Evolutionary conservation across 2,797 vertebrate species (phyloP).

Genomic region (Acomys russatus): DNA sequence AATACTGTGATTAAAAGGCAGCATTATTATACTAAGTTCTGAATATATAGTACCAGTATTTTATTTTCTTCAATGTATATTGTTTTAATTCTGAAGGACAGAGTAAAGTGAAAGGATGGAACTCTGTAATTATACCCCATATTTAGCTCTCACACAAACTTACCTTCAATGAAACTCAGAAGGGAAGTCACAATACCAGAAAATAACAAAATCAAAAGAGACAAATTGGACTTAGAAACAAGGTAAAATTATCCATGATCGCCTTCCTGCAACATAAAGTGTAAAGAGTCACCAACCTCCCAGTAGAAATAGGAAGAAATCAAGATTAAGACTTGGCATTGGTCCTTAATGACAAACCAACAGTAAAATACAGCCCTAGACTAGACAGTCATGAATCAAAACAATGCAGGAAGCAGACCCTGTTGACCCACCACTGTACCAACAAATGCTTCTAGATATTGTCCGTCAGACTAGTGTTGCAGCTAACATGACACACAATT

Average conservation of each 20-base stretch:
- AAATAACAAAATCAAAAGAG: not conserved
- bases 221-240: not conserved
- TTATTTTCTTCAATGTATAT: not conserved
- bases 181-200: not conserved
- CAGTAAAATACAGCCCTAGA: not conserved
- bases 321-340: not conserved
- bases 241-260: not conserved
- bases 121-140: not conserved
- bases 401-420: rapidly evolving
- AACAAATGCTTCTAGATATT: not conserved
- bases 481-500: too few relatives aligned
- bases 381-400: not conserved
- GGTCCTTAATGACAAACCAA: not conserved
- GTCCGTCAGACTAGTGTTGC: not conserved
- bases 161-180: not conserved
- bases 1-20: not conserved
- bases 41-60: not conserved
- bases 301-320: not conserved
- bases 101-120: too few relatives aligned
- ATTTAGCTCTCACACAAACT: not conserved
- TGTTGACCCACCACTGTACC: not conserved
- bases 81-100: not conserved
- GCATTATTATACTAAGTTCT: not conserved
- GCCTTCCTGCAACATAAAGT: not conserved
- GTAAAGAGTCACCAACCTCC: too few relatives aligned